phyloP scores from a whole-genome alignment of 1,140 invertebrate genomes.

The Venustaconcha ellipsiformis region DNA sequence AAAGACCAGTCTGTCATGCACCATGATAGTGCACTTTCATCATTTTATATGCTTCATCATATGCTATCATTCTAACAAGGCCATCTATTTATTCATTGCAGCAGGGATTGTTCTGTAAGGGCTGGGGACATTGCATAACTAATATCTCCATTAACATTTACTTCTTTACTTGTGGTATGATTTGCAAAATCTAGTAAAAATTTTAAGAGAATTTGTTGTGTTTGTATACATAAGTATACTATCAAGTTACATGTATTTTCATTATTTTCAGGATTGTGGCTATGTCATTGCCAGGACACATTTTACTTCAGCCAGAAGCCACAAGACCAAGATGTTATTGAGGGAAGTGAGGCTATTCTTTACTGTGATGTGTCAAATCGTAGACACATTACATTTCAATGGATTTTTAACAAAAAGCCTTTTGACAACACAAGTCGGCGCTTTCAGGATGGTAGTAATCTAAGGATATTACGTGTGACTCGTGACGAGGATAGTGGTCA shows the following conservation, averaged over 20 bases:
- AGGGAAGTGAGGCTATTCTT: conserved; percentile 73
- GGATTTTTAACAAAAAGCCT: conserved; percentile 73
- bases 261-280: conserved; percentile 40
- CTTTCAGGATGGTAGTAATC: conserved; percentile 74
- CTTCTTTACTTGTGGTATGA: neutral
- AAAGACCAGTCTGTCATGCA: too few species aligned
- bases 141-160: neutral
- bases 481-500: conserved; percentile 74
- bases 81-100: too few species aligned
- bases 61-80: too few species aligned
- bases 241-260: conserved; percentile 10
- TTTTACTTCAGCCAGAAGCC: conserved; percentile 76
- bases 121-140: too few species aligned
- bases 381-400: conserved; percentile 73
- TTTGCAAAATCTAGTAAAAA: neutral
- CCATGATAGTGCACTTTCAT: too few species aligned
- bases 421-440: conserved; percentile 74
- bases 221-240: too few species aligned
- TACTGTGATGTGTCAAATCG: conserved; percentile 75
- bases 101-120: too few species aligned
- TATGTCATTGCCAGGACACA: conserved; percentile 67
- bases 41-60: too few species aligned
- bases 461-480: conserved; percentile 75
- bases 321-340: conserved; percentile 69
- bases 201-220: too few species aligned